These are phyloP conservation scores for Drosophila mulleri DNA, from an alignment of 2,888 invertebrate species.

Conservation along the genomic window DNA sequence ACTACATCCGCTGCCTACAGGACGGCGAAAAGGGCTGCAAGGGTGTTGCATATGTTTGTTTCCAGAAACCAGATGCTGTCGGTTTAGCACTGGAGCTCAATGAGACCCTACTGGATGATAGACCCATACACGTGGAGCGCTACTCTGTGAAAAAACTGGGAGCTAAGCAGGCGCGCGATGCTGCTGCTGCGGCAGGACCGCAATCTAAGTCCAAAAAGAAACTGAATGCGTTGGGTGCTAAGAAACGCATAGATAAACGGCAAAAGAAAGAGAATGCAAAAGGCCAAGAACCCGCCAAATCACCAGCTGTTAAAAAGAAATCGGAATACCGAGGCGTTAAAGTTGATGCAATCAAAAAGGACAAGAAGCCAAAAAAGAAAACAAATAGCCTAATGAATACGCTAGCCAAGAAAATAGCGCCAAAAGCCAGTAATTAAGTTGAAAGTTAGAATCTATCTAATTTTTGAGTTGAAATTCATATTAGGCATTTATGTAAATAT, in stretches of 20 bases:
- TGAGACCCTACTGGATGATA: slow-evolving; percentile 83
- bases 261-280: slow-evolving; percentile 35
- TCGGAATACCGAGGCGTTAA: slow-evolving; percentile 82
- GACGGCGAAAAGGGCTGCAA: slow-evolving; percentile 83
- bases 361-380: slow-evolving; percentile 76
- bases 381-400: slow-evolving; percentile 68
- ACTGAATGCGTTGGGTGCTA: slow-evolving; percentile 53
- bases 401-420: slow-evolving; percentile 84
- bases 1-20: slow-evolving; percentile 83
- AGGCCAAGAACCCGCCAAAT: not conserved
- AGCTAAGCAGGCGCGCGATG: slow-evolving; percentile 72
- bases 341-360: slow-evolving; percentile 73
- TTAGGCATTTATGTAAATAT: slow-evolving; percentile 45
- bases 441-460: not conserved
- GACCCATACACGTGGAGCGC: slow-evolving; percentile 83
- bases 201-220: slow-evolving; percentile 58
- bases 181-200: slow-evolving; percentile 22
- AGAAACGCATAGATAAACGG: slow-evolving; percentile 63
- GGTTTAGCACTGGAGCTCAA: slow-evolving; percentile 83
- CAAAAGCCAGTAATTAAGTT: slow-evolving; percentile 57
- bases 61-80: slow-evolving; percentile 82
- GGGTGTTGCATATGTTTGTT: slow-evolving; percentile 84
- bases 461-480: slow-evolving; percentile 8
- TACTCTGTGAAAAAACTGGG: slow-evolving; percentile 79
- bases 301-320: slow-evolving; percentile 70